These are phyloP conservation scores for Drosophila hamatofila DNA, from an alignment of 2,888 invertebrate genomes.

Conservation along the genomic window DNA sequence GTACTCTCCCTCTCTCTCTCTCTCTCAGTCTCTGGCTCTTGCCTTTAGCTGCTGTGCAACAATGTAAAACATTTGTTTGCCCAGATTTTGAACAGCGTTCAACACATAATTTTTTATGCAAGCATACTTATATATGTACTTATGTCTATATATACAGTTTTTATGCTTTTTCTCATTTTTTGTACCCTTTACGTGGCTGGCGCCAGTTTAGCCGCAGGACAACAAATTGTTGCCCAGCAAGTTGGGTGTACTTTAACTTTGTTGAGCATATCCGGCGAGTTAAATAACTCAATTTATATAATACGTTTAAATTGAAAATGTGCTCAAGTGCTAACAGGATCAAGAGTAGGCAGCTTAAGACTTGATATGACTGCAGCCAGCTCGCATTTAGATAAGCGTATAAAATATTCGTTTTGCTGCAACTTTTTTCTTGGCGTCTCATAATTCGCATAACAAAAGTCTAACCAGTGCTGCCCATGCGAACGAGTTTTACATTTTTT, in stretches of 20 bases:
- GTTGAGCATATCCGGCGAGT: not conserved
- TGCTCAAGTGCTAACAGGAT: slow-evolving; percentile 7
- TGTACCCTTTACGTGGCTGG: slow-evolving; percentile 37
- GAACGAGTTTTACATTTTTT: slow-evolving; percentile 14
- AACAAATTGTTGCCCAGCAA: slow-evolving; percentile 45
- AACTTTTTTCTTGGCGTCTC: not conserved
- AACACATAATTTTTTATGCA: slow-evolving; percentile 61
- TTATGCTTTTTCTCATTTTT: slow-evolving; percentile 33
- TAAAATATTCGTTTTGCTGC: slow-evolving; percentile 1
- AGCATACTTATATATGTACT: slow-evolving; percentile 27
- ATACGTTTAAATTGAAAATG: slow-evolving; percentile 12
- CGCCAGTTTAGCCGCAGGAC: slow-evolving; percentile 50
- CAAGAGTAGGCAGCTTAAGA: too few species aligned
- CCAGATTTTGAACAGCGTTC: slow-evolving; percentile 60
- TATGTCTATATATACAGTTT: slow-evolving; percentile 18
- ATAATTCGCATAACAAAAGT: slow-evolving; percentile 3
- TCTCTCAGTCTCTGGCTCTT: slow-evolving; percentile 5
- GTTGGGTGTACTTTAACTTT: slow-evolving; percentile 12
- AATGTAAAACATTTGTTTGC: slow-evolving; percentile 79
- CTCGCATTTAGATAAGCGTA: slow-evolving; percentile 8
- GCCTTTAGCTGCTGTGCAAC: slow-evolving; percentile 50
- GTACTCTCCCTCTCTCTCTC: slow-evolving; percentile 44
- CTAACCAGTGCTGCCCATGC: slow-evolving; percentile 46
- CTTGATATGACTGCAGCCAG: not conserved
- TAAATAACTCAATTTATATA: slow-evolving; percentile 4